phyloP scores from a whole-genome alignment of 2,797 vertebrate species.

The Lacerta bilineata region DNA sequence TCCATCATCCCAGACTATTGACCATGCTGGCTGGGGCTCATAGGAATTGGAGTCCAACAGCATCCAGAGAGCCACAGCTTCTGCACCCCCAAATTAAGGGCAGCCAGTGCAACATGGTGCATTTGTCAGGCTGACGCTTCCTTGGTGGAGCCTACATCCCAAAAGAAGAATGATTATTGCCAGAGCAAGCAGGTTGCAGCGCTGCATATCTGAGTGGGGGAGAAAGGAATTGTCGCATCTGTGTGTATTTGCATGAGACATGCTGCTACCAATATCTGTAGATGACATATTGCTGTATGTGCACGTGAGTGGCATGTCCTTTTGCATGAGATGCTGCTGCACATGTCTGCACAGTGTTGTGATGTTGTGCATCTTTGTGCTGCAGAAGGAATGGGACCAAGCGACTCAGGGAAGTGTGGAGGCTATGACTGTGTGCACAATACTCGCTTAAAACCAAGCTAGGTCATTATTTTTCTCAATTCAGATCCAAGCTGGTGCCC shows the following conservation, averaged over 20 bases:
- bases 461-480: too few relatives aligned
- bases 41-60: neutral
- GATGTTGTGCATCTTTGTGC: too few relatives aligned
- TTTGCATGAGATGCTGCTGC: too few relatives aligned
- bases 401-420: too few relatives aligned
- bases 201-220: neutral
- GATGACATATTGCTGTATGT: neutral
- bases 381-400: too few relatives aligned
- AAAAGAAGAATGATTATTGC: neutral
- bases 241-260: neutral
- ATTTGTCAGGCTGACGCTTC: neutral
- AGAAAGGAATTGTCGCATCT: neutral
- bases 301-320: too few relatives aligned
- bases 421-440: too few relatives aligned
- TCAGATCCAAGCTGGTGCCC: too few relatives aligned
- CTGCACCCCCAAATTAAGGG: neutral
- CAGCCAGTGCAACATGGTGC: neutral
- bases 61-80: neutral
- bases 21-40: neutral
- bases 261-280: neutral
- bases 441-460: too few relatives aligned
- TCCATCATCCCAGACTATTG: neutral
- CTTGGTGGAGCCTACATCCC: too few relatives aligned
- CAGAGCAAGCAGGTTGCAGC: neutral
- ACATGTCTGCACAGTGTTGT: too few relatives aligned